Percentiles rank a stretch among this genome's conserved stretches.
Evolutionary conservation across 2,888 invertebrate genomes (phyloP).

Genomic region (Choreutis nemorana): DNA sequence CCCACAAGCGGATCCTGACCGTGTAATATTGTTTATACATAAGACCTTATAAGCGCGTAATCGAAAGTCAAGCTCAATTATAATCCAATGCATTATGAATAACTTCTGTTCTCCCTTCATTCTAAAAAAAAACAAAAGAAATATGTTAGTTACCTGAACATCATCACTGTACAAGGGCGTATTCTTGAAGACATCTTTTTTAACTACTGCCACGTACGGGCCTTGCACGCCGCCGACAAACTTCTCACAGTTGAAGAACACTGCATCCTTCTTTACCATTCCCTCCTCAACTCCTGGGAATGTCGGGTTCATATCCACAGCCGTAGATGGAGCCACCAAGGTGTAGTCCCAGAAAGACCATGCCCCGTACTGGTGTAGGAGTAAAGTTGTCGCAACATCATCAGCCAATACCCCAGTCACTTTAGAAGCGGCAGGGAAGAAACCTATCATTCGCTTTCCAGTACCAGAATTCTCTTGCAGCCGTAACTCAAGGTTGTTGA

Average conservation of each 20-base stretch:
- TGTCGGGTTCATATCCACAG: slow-evolving; percentile 86
- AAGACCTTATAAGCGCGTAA: too few species aligned
- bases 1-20: too few species aligned
- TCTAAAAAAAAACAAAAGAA: too few species aligned
- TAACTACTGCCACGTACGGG: slow-evolving; percentile 70
- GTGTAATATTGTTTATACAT: too few species aligned
- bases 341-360: slow-evolving; percentile 92
- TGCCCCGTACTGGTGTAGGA: slow-evolving; percentile 84
- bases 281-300: slow-evolving; percentile 71
- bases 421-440: slow-evolving; percentile 87
- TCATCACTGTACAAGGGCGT: slow-evolving; percentile 41
- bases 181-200: slow-evolving; percentile 55
- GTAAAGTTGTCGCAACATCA: slow-evolving; percentile 80
- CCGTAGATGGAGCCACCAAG: slow-evolving; percentile 80
- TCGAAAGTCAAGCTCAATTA: too few species aligned
- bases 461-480: slow-evolving; percentile 69
- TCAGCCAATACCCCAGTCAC: slow-evolving; percentile 89
- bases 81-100: too few species aligned
- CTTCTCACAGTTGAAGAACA: slow-evolving; percentile 90
- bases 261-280: slow-evolving; percentile 85
- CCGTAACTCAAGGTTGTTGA: slow-evolving; percentile 76
- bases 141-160: slow-evolving; percentile 49
- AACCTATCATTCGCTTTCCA: slow-evolving; percentile 79
- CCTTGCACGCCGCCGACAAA: slow-evolving; percentile 91
- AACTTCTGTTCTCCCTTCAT: too few species aligned